Conservation (phyloP, 2,888 invertebrate species). For the Nephrotoma appendiculata region DNA sequence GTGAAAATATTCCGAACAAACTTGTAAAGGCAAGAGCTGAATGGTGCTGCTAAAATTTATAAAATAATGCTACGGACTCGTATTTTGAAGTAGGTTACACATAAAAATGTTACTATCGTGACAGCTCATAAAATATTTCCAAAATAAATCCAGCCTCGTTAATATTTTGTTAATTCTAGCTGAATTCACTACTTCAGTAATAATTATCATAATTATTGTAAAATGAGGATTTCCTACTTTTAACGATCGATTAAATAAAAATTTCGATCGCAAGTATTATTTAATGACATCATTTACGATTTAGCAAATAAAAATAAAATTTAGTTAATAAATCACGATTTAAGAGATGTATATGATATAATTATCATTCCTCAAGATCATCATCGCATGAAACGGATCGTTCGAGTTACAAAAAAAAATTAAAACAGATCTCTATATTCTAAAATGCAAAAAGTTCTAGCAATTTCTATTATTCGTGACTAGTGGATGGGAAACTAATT, state of each 20-base stretch:
- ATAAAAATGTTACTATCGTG: too few species aligned
- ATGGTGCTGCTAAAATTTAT: too few species aligned
- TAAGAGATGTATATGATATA: background rate
- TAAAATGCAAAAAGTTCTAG: background rate
- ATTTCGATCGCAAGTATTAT: background rate
- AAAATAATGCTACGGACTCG: too few species aligned
- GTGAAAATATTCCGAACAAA: too few species aligned
- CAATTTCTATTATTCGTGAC: constrained; percentile 6
- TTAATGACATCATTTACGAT: background rate
- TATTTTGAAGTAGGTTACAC: too few species aligned
- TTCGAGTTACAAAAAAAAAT: background rate
- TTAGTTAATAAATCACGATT: background rate
- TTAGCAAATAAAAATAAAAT: background rate
- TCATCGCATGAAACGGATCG: background rate
- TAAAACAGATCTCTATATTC: background rate
- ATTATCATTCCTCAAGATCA: background rate
- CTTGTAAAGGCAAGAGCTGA: too few species aligned
- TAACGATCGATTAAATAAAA: background rate
- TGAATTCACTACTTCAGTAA: too few species aligned
- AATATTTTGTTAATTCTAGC: too few species aligned
- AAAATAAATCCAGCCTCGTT: too few species aligned
- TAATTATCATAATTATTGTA: too few species aligned
- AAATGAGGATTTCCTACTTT: background rate
- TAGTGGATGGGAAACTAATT: background rate
- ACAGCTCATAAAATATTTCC: too few species aligned